phyloP scores from a whole-genome alignment of 2,113 vertebrate genomes.

The Seriola rivoliana region DNA sequence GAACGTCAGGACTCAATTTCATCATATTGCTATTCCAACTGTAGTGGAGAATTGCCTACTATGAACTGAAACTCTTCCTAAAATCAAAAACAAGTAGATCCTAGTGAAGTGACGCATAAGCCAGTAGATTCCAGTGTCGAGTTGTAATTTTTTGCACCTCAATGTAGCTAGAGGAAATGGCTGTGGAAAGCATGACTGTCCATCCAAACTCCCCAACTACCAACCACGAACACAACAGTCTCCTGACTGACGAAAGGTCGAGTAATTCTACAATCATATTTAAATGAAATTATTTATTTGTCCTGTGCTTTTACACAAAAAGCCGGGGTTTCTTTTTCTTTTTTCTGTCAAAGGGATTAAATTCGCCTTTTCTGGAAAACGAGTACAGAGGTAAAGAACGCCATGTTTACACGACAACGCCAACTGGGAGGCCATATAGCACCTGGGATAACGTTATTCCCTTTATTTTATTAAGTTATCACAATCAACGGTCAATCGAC shows the following conservation, averaged over 20 bases:
- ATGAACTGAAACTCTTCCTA: conserved; percentile 87
- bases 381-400: conserved; percentile 88
- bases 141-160: conserved; percentile 86
- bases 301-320: conserved; percentile 88
- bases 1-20: conserved; percentile 87
- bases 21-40: conserved; percentile 88
- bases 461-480: conserved; percentile 63
- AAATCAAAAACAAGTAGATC: conserved; percentile 86
- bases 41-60: conserved; percentile 87
- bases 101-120: conserved; percentile 90
- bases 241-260: conserved; percentile 94
- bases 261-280: conserved; percentile 91
- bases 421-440: conserved; percentile 83
- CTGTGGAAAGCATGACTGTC: conserved; percentile 94
- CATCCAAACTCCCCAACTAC: conserved; percentile 92
- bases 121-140: conserved; percentile 86
- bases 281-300: conserved; percentile 88
- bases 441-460: conserved; percentile 73
- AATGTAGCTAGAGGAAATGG: conserved; percentile 91
- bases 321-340: conserved; percentile 82
- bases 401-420: conserved; percentile 86
- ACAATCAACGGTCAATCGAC: conserved; percentile 65
- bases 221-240: conserved; percentile 91
- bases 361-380: conserved; percentile 88
- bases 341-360: conserved; percentile 87